Percentiles rank a stretch among this genome's conserved stretches.
phyloP scores from a whole-genome alignment of 2,797 vertebrate species.

The Rhodeus uyekii region DNA sequence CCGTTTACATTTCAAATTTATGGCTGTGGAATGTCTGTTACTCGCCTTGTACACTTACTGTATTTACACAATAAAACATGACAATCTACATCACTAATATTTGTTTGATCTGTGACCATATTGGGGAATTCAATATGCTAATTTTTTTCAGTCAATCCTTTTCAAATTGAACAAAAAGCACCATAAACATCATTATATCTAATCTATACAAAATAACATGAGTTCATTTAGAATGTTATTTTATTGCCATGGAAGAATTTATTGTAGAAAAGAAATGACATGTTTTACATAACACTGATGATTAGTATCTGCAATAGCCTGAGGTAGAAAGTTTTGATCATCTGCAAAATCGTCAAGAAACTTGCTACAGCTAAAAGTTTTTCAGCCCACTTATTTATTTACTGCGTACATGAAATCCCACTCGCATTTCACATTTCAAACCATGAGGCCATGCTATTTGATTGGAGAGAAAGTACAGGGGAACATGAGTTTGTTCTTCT shows the following conservation, averaged over 20 bases:
- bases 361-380: background rate
- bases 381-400: background rate
- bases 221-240: background rate
- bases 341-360: background rate
- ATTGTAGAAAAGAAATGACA: background rate
- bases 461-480: conserved; percentile 84
- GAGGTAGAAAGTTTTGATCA: background rate
- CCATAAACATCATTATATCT: background rate
- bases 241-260: background rate
- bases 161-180: background rate
- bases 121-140: background rate
- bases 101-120: background rate
- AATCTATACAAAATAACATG: background rate
- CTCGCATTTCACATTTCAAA: background rate
- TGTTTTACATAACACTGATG: background rate
- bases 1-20: conserved; percentile 62
- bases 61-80: conserved; percentile 68
- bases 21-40: conserved; percentile 71
- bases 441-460: conserved; percentile 70
- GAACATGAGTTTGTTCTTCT: conserved; percentile 83
- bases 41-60: conserved; percentile 60
- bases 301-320: background rate
- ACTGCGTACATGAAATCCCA: background rate
- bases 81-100: conserved; percentile 48
- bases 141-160: background rate